Evolutionary conservation across 2,888 invertebrate genomes (phyloP).

Genomic region (Nymphalis polychloros): DNA sequence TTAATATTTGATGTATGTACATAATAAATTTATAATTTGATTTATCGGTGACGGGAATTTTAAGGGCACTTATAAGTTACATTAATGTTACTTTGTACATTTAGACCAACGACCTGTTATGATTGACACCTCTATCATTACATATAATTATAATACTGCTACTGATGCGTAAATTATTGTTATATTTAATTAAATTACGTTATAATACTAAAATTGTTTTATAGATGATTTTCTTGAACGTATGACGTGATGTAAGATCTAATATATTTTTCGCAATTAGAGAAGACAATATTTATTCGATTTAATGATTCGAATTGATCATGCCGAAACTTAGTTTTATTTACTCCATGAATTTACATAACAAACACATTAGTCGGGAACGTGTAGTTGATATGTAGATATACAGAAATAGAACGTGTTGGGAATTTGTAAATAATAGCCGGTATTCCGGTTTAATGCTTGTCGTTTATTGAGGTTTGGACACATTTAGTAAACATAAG

Average conservation of each 20-base stretch:
- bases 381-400: slow-evolving; percentile 1
- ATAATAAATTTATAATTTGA: slow-evolving; percentile 1
- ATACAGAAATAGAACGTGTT: slow-evolving; percentile 11
- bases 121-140: neutral
- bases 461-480: slow-evolving; percentile 6
- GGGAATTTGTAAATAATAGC: slow-evolving; percentile 8
- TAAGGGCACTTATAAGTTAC: neutral
- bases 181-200: no score
- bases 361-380: slow-evolving; percentile 12
- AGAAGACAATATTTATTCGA: neutral
- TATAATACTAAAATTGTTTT: no score
- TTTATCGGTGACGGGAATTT: slow-evolving; percentile 2
- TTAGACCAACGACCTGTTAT: slow-evolving; percentile 24
- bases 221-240: no score
- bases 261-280: neutral
- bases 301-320: slow-evolving; percentile 1
- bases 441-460: slow-evolving; percentile 1
- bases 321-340: slow-evolving; percentile 2
- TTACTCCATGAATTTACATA: slow-evolving; percentile 12
- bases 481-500: no score
- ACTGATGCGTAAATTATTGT: no score
- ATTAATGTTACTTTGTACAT: slow-evolving; percentile 3
- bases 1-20: neutral
- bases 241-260: no score
- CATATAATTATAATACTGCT: neutral